These are phyloP conservation scores for Campylomormyrus tamandua DNA, from an alignment of 2,113 vertebrate genomes.

Conservation along the genomic window DNA sequence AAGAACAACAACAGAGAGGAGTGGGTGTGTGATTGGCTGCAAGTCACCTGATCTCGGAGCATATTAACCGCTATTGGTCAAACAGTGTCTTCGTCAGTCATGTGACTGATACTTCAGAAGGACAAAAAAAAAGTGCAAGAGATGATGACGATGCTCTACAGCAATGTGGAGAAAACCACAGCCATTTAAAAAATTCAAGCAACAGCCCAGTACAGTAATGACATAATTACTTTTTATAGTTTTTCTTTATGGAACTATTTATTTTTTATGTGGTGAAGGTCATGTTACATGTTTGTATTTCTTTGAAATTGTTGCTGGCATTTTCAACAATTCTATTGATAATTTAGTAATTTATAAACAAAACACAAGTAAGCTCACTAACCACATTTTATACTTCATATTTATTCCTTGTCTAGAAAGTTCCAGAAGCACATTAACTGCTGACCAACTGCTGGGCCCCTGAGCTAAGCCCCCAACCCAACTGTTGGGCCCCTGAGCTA, in stretches of 20 bases:
- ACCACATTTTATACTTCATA: neutral
- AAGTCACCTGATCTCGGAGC: neutral
- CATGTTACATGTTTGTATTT: neutral
- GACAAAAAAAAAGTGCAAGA: neutral
- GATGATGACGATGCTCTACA: neutral
- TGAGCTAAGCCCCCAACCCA: neutral
- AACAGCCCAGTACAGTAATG: neutral
- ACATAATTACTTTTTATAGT: conserved; percentile 1
- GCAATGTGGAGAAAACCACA: neutral
- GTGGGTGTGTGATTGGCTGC: neutral
- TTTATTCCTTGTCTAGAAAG: neutral
- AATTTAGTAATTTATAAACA: neutral
- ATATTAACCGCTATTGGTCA: neutral
- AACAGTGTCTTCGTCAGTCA: neutral
- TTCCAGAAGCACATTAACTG: neutral
- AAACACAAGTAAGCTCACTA: neutral
- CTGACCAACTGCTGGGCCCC: neutral
- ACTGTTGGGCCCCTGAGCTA: too few species aligned
- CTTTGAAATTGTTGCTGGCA: neutral
- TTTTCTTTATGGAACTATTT: neutral
- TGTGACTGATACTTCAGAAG: neutral
- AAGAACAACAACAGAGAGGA: neutral
- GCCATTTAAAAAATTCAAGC: neutral
- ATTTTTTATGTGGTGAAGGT: neutral
- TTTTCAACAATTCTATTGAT: neutral